Percentiles rank a stretch among this genome's conserved stretches.
phyloP scores from a whole-genome alignment of 2,113 vertebrate genomes.

The Leptodactylus fuscus region DNA sequence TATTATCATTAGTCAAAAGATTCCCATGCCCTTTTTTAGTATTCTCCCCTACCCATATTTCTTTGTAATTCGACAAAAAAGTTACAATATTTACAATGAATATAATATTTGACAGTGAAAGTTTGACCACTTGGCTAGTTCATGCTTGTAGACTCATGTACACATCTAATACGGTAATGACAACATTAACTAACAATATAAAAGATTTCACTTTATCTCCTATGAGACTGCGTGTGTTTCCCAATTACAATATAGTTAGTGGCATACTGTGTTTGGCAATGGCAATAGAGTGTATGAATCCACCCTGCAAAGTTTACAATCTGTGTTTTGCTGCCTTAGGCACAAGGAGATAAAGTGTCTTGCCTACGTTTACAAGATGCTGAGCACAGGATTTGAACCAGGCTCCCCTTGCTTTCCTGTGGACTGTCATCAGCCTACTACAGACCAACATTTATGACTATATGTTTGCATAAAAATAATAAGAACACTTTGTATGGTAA shows the following conservation, averaged over 20 bases:
- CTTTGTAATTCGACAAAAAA: too few relatives aligned
- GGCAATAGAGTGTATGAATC: conserved; percentile 47
- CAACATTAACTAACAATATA: conserved; percentile 43
- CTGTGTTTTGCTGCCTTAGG: conserved; percentile 44
- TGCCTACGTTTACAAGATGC: conserved; percentile 26
- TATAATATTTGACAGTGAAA: too few relatives aligned
- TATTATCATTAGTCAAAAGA: too few relatives aligned
- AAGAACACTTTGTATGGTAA: background rate
- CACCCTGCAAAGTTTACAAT: conserved; percentile 49
- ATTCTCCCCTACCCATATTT: too few relatives aligned
- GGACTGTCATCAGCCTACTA: background rate
- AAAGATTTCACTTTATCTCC: conserved; percentile 26
- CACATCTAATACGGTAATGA: conserved; percentile 9
- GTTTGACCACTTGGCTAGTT: background rate
- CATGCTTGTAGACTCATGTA: background rate
- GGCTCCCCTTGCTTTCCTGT: background rate
- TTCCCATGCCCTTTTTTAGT: too few relatives aligned
- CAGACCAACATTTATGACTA: background rate
- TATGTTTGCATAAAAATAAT: background rate
- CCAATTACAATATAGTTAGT: conserved; percentile 57
- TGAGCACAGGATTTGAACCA: conserved; percentile 2
- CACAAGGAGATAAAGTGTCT: conserved; percentile 31
- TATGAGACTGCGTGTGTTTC: conserved; percentile 45
- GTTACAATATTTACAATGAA: too few relatives aligned
- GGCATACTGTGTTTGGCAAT: conserved; percentile 47